A percentile compares a stretch with the other conserved stretches of the same genome.
Evolutionary conservation across 2,888 invertebrate genomes (phyloP).

Genomic region (Leucophenga maculata): DNA sequence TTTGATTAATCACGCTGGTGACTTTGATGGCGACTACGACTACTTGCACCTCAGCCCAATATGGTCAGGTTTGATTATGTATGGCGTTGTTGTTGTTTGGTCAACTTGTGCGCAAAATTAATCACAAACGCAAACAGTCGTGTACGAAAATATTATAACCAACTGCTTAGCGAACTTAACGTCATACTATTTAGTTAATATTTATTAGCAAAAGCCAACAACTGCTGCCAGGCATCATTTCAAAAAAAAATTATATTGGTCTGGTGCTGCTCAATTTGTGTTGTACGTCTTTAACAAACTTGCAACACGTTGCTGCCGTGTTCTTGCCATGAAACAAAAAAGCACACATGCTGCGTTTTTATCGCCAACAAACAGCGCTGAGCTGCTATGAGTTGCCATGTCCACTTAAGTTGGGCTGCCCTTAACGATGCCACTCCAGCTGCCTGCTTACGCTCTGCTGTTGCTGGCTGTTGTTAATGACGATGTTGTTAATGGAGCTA

Average conservation of each 20-base stretch:
- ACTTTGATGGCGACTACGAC: conserved; percentile 18
- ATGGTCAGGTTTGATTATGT: not conserved
- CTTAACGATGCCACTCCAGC: conserved; percentile 33
- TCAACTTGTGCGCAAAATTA: not conserved
- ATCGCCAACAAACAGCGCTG: conserved; percentile 20
- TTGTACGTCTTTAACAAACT: too few relatives aligned
- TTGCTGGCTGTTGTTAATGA: conserved; percentile 29
- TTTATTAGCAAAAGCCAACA: too few relatives aligned
- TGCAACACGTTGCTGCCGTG: conserved; percentile 1
- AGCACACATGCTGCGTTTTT: conserved; percentile 28
- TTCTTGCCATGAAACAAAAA: not conserved
- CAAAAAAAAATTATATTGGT: too few relatives aligned
- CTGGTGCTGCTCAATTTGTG: too few relatives aligned
- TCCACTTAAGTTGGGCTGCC: not conserved
- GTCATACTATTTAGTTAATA: too few relatives aligned
- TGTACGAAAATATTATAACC: conserved; percentile 10
- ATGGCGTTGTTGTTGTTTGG: not conserved
- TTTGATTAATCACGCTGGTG: conserved; percentile 52
- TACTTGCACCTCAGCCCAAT: conserved; percentile 25
- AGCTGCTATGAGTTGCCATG: not conserved
- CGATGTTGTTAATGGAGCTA: too few relatives aligned
- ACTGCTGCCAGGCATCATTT: too few relatives aligned
- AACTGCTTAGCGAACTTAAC: not conserved
- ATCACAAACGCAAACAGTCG: not conserved
- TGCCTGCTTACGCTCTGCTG: conserved; percentile 42